Base-by-base conservation (phyloP, 2,888 invertebrate species). In the Apodemia mormo region DNA sequence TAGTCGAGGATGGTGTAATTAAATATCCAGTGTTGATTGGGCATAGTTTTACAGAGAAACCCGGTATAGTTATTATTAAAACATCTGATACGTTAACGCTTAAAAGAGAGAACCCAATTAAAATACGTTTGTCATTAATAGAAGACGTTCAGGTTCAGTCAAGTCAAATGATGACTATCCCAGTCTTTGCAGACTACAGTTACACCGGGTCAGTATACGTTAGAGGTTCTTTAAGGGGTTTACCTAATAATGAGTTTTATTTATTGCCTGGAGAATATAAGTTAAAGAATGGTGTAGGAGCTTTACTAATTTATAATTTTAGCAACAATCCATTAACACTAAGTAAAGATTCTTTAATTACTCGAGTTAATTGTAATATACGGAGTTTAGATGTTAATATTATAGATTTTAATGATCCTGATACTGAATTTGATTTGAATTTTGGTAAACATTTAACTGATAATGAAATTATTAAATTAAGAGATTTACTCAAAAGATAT, bases 241-340 rank as follows among this genome's bases (percentile, higher is more conserved):
- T 9, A 22, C 33, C n/a, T 30, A 58, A 45, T 7, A 61, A 9
- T 7, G 66, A 58, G n/a, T 71, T 40, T 49, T 71, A 68, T 66
- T 43, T 71, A 45, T 30, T 71, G 14, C 66, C 68, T 8, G 68
- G 66, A 0, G 58, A 68, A 33, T 68, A 68, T 33, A 14, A 33
- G 22, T 45, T 61, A 9, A 3, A 14, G n/a, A 37, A 52, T 12
- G 54, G 54, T 9, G 14, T 54, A 30, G 33, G 52, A 7, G 10
- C 49, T 22, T 37, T 67, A 10, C n/a, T 67, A 6, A 65, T 43
- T n/a, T 4, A 65, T 37, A 65, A 65, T 65, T 65, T 43, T n/a
- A 22, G 37, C n/a, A 40, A 29, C 22, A 43, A 14, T 45, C 12
- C 5, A 2, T 10, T 65, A 5, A 22, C 29, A 8, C 29, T 65